phyloP scores from a whole-genome alignment of 2,888 invertebrate genomes.

The Himalopsyche tibetana region DNA sequence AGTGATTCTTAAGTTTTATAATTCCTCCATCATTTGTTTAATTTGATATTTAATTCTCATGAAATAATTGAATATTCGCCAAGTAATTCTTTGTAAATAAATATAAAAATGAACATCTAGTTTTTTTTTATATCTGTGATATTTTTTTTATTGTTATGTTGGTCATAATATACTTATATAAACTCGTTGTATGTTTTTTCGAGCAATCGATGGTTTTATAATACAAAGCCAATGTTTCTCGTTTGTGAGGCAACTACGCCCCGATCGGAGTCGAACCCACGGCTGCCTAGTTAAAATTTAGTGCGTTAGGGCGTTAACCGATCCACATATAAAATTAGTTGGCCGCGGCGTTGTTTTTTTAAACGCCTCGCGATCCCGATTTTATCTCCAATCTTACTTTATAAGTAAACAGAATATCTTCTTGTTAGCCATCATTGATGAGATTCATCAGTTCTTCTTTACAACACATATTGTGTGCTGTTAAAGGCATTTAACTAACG shows the following conservation, averaged over 20 bases:
- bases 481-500: background rate
- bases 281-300: conserved; percentile 62
- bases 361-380: conserved; percentile 49
- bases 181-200: too few species aligned
- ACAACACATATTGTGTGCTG: conserved; percentile 45
- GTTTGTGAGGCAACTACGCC: conserved; percentile 57
- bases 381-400: conserved; percentile 35
- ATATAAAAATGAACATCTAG: too few species aligned
- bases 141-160: too few species aligned
- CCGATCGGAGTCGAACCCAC: conserved; percentile 68
- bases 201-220: too few species aligned
- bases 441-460: conserved; percentile 58
- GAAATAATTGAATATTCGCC: too few species aligned
- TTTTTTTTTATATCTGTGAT: too few species aligned
- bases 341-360: background rate
- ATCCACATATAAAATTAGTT: conserved; percentile 51
- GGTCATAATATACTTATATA: too few species aligned
- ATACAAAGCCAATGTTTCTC: conserved; percentile 47
- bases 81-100: too few species aligned
- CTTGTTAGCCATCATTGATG: conserved; percentile 58
- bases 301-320: conserved; percentile 58
- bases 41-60: too few species aligned
- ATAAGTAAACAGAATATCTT: conserved; percentile 52
- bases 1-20: too few species aligned
- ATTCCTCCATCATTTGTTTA: too few species aligned